These are phyloP conservation scores for Bombylius discolor DNA, from an alignment of 2,888 invertebrate genomes.

Conservation along the genomic window DNA sequence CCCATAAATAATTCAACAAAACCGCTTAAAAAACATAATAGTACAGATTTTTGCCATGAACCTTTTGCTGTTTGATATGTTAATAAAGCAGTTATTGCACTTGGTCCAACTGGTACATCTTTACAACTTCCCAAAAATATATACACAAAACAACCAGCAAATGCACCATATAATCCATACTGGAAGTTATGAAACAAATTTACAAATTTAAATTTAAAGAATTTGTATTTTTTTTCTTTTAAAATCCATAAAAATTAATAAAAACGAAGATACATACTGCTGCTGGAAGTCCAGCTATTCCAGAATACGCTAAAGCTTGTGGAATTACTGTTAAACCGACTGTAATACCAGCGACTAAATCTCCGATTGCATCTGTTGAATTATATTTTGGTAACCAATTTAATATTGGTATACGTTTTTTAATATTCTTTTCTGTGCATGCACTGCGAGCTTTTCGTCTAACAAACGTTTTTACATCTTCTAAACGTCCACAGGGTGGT, in stretches of 20 bases:
- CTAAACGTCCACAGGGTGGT: conserved; percentile 21
- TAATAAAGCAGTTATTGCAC: conserved; percentile 78
- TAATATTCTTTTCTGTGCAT: conserved; percentile 55
- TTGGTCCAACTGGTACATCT: conserved; percentile 85
- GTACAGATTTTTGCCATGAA: conserved; percentile 45
- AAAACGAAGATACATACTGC: conserved; percentile 37
- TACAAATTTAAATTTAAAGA: conserved; percentile 4
- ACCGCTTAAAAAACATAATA: conserved; percentile 63
- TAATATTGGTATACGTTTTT: conserved; percentile 60
- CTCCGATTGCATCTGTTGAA: conserved; percentile 59
- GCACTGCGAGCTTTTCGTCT: conserved; percentile 36
- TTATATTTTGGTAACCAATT: conserved; percentile 67
- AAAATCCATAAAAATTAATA: neutral
- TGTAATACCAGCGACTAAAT: conserved; percentile 81
- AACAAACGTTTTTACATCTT: conserved; percentile 33
- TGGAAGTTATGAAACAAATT: conserved; percentile 29
- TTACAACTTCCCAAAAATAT: conserved; percentile 83
- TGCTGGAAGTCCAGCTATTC: conserved; percentile 64
- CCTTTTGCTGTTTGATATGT: conserved; percentile 66
- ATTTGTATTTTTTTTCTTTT: neutral
- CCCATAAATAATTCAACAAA: conserved; percentile 69
- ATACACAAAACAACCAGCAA: conserved; percentile 82
- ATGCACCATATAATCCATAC: conserved; percentile 90
- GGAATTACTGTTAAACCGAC: conserved; percentile 90
- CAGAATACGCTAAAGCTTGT: conserved; percentile 71